Conservation (phyloP, 2,888 invertebrate species). For the Aproaerema taeniolella region DNA sequence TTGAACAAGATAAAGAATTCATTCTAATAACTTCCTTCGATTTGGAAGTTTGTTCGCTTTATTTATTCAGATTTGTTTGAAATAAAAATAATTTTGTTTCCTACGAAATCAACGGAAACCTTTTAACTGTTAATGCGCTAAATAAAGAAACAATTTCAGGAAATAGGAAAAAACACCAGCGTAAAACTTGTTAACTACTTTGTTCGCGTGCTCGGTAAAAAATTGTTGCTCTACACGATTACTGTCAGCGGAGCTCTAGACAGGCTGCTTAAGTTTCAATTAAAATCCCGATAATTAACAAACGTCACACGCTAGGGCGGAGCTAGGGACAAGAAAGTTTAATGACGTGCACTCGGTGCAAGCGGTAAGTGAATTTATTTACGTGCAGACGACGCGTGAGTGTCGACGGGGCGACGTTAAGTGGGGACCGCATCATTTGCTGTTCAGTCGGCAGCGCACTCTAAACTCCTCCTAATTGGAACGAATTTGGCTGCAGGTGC, state of each 20-base stretch:
- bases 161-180: constrained; percentile 12
- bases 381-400: constrained; percentile 63
- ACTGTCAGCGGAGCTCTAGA: constrained; percentile 9
- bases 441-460: constrained; percentile 71
- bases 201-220: constrained; percentile 15
- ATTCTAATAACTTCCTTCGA: no score
- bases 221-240: constrained; percentile 14
- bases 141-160: constrained; percentile 14
- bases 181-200: constrained; percentile 13
- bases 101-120: constrained; percentile 10
- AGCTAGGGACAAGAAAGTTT: constrained; percentile 65
- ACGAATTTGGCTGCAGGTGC: constrained; percentile 77
- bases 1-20: no score
- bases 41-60: no score
- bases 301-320: constrained; percentile 45
- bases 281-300: constrained; percentile 55
- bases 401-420: constrained; percentile 61
- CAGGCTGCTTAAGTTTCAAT: constrained; percentile 22
- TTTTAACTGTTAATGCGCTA: constrained; percentile 11
- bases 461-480: constrained; percentile 75
- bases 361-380: constrained; percentile 67
- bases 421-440: constrained; percentile 75
- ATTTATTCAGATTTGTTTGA: no score
- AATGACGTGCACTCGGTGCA: constrained; percentile 65
- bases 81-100: no score